phyloP scores from a whole-genome alignment of 23 tunicate species.

The Trididemnum nubilum region DNA sequence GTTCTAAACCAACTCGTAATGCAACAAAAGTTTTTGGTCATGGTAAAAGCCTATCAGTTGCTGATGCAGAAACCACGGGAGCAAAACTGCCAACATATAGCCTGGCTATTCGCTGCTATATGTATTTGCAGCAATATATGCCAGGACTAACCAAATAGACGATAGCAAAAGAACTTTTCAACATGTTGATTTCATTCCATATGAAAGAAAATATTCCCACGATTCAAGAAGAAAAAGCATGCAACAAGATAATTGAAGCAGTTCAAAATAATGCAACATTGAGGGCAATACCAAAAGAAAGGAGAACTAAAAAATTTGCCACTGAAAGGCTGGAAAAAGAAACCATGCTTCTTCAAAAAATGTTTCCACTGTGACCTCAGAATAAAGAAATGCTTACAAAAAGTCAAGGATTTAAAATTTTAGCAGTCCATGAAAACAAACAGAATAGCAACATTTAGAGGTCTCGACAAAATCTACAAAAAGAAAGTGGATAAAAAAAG shows the following conservation, averaged over 20 bases:
- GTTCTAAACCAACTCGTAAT: conserved; percentile 4
- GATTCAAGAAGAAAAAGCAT: conserved; percentile 19
- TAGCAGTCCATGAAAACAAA: conserved; percentile 19
- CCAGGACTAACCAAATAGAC: conserved; percentile 13
- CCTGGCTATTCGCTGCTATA: not conserved
- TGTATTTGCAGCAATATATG: conserved; percentile 19
- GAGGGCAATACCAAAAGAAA: conserved; percentile 18
- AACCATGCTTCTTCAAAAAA: conserved; percentile 5
- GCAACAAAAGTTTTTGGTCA: conserved; percentile 14
- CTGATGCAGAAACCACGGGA: conserved; percentile 10
- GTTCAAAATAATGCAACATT: conserved; percentile 16
- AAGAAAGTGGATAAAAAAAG: not conserved
- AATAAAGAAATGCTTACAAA: conserved; percentile 3
- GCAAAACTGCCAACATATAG: conserved; percentile 6
- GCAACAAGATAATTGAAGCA: conserved; percentile 11
- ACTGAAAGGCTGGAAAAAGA: not conserved
- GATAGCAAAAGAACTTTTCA: conserved; percentile 13
- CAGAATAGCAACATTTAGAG: conserved; percentile 15
- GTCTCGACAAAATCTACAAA: conserved; percentile 17
- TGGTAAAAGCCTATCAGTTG: conserved; percentile 15
- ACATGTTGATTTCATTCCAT: not conserved
- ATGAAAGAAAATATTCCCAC: conserved; percentile 20
- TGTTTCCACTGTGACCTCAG: conserved; percentile 7
- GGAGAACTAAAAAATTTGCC: conserved; percentile 17
- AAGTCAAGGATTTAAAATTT: conserved; percentile 14